Base-by-base conservation (phyloP, 2,888 invertebrate genomes). In the Ornithoptera priamus region DNA sequence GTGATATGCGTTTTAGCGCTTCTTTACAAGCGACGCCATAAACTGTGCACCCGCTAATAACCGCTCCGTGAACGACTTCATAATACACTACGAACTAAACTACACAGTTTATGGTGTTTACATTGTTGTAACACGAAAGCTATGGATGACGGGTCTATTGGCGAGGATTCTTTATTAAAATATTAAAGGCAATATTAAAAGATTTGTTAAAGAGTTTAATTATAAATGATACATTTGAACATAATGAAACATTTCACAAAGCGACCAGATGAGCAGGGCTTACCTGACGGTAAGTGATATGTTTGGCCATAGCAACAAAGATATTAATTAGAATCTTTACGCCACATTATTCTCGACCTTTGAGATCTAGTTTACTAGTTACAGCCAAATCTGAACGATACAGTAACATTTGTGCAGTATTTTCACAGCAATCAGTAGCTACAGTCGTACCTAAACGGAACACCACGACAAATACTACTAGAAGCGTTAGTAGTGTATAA, bases 1-100 rank as follows among this genome's bases (percentile, higher is more conserved):
- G 85, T 86, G 85, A 86, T 85, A 76, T 82, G 78, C 83, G 79
- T 83, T 88, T 90, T 89, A 89, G 85, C 89, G 88, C 85, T 78
- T 85, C 82, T 84, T 85, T 85, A 82, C 81, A 67, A 69, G 75
- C 84, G 85, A 85, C 83, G 72, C 70, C 59, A 68, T 59, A 71
- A 71, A 67, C 65, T 42, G 39, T 42, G n/a, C 64, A 22, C 22
- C 53, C 5, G 62, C 62, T 62, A 64, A 64, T 60, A 56, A 64
- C 12, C 50, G 36, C 53, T 59, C 50, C 50, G 63, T 65, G 46
- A 69, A 46, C 57, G 65, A 22, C 56, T 64, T 65, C 64, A 30
- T 53, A 53, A 56, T 57, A 67, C 18, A 63, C 53, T 69, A 39
- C 60, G 42, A 24, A 53, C 7, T 53, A 62, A 36, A 61, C 61